Percentiles rank a stretch among this genome's conserved stretches.
Conservation (phyloP, 2,797 vertebrate species). For the Sorex maritimensis region DNA sequence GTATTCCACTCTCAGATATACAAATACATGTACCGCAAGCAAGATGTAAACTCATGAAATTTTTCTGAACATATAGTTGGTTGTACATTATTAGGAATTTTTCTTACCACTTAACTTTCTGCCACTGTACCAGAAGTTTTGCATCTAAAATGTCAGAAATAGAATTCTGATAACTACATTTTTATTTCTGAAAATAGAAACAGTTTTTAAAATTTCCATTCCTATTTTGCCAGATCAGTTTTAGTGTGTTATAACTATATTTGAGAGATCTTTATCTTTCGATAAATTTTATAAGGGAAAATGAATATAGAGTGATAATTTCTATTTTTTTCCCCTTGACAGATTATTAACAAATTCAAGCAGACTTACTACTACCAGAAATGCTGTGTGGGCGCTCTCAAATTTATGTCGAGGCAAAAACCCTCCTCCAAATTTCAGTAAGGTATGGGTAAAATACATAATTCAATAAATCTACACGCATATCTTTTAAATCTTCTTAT, state of each 20-base stretch:
- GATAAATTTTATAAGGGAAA: conserved; percentile 53
- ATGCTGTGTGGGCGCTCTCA: conserved; percentile 97
- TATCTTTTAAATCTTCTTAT: conserved; percentile 52
- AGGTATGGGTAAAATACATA: conserved; percentile 89
- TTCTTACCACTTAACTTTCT: no score
- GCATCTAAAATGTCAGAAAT: no score
- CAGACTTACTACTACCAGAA: conserved; percentile 98
- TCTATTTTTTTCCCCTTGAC: conserved; percentile 73
- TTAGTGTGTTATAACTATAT: conserved; percentile 39
- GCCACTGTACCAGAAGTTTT: no score
- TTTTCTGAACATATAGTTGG: no score
- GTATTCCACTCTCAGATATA: no score
- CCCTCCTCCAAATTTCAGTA: conserved; percentile 95
- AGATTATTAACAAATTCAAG: conserved; percentile 97
- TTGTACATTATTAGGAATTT: no score
- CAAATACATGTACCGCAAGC: no score
- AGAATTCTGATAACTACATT: no score
- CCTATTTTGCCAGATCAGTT: conserved; percentile 43
- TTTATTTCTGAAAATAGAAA: conserved; percentile 44
- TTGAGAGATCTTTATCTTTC: conserved; percentile 25
- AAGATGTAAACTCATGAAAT: no score
- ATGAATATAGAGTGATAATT: not conserved
- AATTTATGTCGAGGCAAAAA: conserved; percentile 97
- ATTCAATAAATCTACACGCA: conserved; percentile 50
- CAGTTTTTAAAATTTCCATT: conserved; percentile 35